phyloP scores from a whole-genome alignment of 2,888 invertebrate species.

The Pristionchus exspectatus region DNA sequence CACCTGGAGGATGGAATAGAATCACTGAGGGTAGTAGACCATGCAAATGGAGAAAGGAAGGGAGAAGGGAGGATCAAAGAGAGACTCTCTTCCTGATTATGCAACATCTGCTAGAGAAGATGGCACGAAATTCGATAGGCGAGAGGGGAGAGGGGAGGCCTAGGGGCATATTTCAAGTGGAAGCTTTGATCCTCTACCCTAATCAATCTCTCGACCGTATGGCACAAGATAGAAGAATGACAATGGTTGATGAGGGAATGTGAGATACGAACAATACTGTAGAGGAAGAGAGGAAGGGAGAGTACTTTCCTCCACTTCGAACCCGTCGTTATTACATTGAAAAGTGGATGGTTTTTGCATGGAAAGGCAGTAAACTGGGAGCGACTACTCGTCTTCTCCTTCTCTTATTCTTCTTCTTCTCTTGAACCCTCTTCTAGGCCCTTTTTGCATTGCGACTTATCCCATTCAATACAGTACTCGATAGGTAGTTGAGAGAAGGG shows the following conservation, averaged over 20 bases:
- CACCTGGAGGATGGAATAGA: neutral
- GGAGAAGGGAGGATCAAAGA: neutral
- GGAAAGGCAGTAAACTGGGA: slow-evolving; percentile 38
- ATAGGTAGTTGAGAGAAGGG: slow-evolving; percentile 35
- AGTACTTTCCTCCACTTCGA: slow-evolving; percentile 1
- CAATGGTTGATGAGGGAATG: neutral
- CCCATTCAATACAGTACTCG: slow-evolving; percentile 42
- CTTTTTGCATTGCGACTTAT: slow-evolving; percentile 33
- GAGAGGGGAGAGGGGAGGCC: neutral
- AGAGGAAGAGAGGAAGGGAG: neutral
- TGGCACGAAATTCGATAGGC: slow-evolving; percentile 29
- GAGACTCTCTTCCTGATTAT: slow-evolving; percentile 2
- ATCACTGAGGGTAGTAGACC: neutral
- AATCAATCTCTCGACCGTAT: slow-evolving; percentile 20
- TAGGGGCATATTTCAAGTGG: slow-evolving; percentile 30
- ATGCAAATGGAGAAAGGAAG: slow-evolving; percentile 35
- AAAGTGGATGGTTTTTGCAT: slow-evolving; percentile 41
- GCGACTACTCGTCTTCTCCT: slow-evolving; percentile 5
- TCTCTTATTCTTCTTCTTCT: neutral
- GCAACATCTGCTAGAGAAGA: slow-evolving; percentile 46
- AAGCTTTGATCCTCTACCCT: neutral
- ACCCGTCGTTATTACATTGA: slow-evolving; percentile 40
- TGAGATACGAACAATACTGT: neutral
- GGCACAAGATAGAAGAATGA: neutral
- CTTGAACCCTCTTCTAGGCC: slow-evolving; percentile 18